These are phyloP conservation scores for Papilio aristodemus DNA, from an alignment of 1,140 invertebrate species.

Conservation along the genomic window DNA sequence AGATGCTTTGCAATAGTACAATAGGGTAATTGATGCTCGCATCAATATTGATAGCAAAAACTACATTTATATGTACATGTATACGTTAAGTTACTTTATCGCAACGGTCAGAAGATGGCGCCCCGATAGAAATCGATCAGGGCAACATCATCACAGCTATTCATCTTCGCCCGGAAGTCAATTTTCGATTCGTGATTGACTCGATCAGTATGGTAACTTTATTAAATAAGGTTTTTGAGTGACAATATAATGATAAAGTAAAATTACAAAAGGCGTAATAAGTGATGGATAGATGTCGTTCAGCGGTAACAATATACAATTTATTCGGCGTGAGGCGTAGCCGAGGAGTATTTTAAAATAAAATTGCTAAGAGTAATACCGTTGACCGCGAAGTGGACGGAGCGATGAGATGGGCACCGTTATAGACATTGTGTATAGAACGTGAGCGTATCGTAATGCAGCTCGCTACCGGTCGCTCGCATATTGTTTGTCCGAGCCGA, in stretches of 20 bases:
- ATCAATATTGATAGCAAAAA: background rate
- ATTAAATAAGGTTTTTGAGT: conserved; percentile 45
- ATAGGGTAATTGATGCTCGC: background rate
- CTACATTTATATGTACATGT: background rate
- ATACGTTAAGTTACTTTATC: background rate
- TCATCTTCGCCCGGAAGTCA: conserved; percentile 18
- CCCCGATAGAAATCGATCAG: conserved; percentile 19
- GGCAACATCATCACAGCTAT: conserved; percentile 15
- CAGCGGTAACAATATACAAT: conserved; percentile 59
- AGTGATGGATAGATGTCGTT: conserved; percentile 50
- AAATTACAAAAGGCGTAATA: conserved; percentile 47
- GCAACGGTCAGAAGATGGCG: background rate
- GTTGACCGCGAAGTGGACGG: conserved; percentile 59
- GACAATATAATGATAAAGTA: conserved; percentile 46
- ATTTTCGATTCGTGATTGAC: conserved; percentile 26
- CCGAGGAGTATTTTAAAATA: conserved; percentile 53
- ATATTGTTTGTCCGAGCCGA: conserved; percentile 53
- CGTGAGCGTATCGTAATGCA: conserved; percentile 65
- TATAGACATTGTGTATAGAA: conserved; percentile 64
- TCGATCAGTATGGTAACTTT: conserved; percentile 32
- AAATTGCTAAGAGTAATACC: conserved; percentile 62
- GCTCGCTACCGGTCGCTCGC: conserved; percentile 44
- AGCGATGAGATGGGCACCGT: conserved; percentile 55
- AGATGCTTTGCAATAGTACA: background rate
- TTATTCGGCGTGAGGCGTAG: conserved; percentile 48